Base-by-base conservation (phyloP, 2,888 invertebrate genomes). In the Cheilosia grossa region DNA sequence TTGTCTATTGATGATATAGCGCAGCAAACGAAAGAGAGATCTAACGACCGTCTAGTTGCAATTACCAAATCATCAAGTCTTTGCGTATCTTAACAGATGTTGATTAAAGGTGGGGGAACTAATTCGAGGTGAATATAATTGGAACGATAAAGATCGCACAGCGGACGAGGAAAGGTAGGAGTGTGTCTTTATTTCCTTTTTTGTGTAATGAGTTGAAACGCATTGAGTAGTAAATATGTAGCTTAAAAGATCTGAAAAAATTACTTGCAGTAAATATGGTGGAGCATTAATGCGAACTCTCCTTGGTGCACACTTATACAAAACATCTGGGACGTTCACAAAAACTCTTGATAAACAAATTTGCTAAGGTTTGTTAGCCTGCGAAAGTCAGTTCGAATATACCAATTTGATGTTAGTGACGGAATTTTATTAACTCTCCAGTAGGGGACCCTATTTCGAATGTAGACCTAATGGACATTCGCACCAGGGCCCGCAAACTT, bases 21-120 rank as follows among this genome's bases (percentile, higher is more conserved):
- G 30, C 21, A 64, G 51, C 30, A n/a, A 17, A 19, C 47, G 1
- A 17, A 17, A 51, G 73, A 73, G 79, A 58, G 73, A 67, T 78
- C 54, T 80, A 80, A 70, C 40, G 64, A 58, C 49, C 80, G 75
- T 61, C 59, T 75, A 75, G 75, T 85, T 81, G 85, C 81, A 85
- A 74, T 74, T 56, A 64, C 56, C 37, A 66, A 70, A 42, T 64
- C 58, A 56, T 80, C 37, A 73, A 64, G 58, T 49, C 61, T 37
- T 49, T 69, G 54, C 51, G 7, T 64, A 58, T 70, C 54, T 21
- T 2, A 33, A 54, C 30, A 56, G 15, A 73, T 51, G 54, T 24
- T 30, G 64, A 58, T 69, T 58, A n/a, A 61, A 51, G 61, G 66
- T 13, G 53, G 73, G n/a, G 59, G 56, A 19, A 33, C 27, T 77